A percentile compares a stretch with the other conserved stretches of the same genome.
Conservation (phyloP, 1,140 invertebrate species). For the Drosophila grimshawi region DNA sequence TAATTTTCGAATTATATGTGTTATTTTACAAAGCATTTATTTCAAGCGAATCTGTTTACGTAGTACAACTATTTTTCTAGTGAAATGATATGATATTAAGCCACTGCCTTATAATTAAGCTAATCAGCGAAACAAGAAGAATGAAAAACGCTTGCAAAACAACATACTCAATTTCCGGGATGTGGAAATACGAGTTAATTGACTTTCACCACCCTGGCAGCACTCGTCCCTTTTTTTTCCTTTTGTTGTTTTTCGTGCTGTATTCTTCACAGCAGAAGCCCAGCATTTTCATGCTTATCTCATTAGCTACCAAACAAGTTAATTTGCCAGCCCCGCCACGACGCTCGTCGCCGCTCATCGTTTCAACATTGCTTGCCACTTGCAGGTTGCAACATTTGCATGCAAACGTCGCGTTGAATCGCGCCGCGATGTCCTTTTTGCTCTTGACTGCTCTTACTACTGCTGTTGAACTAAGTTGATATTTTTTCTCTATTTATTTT, state of each 20-base stretch:
- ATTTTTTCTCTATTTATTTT: background rate
- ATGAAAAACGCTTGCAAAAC: background rate
- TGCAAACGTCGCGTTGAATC: slow-evolving; percentile 59
- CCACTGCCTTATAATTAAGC: slow-evolving; percentile 7
- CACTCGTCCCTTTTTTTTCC: slow-evolving; percentile 33
- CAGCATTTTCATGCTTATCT: slow-evolving; percentile 72
- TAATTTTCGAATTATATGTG: background rate
- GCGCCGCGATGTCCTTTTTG: slow-evolving; percentile 55
- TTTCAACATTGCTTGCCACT: slow-evolving; percentile 41
- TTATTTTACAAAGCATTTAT: background rate
- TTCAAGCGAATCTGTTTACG: background rate
- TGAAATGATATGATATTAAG: slow-evolving; percentile 13
- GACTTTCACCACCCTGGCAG: slow-evolving; percentile 42
- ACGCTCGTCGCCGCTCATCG: slow-evolving; percentile 47
- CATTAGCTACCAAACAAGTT: slow-evolving; percentile 79
- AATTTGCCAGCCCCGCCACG: slow-evolving; percentile 61
- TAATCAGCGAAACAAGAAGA: slow-evolving; percentile 27
- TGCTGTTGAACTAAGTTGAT: slow-evolving; percentile 34
- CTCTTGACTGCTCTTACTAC: slow-evolving; percentile 54
- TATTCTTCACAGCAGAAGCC: slow-evolving; percentile 10
- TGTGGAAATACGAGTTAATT: slow-evolving; percentile 64
- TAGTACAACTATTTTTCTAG: background rate
- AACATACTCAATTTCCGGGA: slow-evolving; percentile 28
- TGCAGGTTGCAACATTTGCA: slow-evolving; percentile 58
- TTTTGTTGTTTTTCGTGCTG: background rate